These are phyloP conservation scores for Allophyes oxyacanthae DNA, from an alignment of 2,888 invertebrate species.

Conservation along the genomic window DNA sequence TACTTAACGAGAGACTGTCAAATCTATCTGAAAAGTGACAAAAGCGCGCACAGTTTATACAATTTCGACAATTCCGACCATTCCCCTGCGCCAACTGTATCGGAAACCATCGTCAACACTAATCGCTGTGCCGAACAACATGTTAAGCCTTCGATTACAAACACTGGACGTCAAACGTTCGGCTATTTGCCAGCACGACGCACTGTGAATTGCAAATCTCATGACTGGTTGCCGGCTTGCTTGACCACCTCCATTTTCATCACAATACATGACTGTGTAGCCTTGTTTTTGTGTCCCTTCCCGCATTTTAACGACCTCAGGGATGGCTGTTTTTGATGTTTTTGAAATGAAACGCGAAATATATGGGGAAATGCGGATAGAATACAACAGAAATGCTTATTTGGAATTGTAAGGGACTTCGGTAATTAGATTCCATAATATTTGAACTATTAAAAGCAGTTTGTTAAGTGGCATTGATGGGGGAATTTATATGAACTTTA, in stretches of 20 bases:
- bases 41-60: conserved; percentile 23
- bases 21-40: conserved; percentile 30
- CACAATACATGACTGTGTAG: conserved; percentile 45
- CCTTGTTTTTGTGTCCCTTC: conserved; percentile 29
- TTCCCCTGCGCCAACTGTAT: conserved; percentile 39
- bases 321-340: conserved; percentile 3
- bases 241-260: conserved; percentile 50
- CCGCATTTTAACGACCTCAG: conserved; percentile 35
- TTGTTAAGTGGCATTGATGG: too few relatives aligned
- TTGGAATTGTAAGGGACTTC: too few relatives aligned
- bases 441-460: too few relatives aligned
- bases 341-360: conserved; percentile 6
- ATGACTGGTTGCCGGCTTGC: conserved; percentile 37
- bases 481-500: too few relatives aligned
- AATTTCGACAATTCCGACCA: conserved; percentile 21
- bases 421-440: too few relatives aligned
- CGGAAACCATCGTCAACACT: conserved; percentile 57
- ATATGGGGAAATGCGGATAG: too few relatives aligned
- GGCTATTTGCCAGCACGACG: conserved; percentile 67
- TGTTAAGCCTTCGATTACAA: conserved; percentile 69
- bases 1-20: conserved; percentile 2
- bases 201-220: conserved; percentile 70
- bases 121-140: conserved; percentile 62
- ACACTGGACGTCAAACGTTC: conserved; percentile 64
- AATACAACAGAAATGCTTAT: too few relatives aligned